Base-by-base conservation (phyloP, 2,113 vertebrate species). In the Oophaga pumilio region DNA sequence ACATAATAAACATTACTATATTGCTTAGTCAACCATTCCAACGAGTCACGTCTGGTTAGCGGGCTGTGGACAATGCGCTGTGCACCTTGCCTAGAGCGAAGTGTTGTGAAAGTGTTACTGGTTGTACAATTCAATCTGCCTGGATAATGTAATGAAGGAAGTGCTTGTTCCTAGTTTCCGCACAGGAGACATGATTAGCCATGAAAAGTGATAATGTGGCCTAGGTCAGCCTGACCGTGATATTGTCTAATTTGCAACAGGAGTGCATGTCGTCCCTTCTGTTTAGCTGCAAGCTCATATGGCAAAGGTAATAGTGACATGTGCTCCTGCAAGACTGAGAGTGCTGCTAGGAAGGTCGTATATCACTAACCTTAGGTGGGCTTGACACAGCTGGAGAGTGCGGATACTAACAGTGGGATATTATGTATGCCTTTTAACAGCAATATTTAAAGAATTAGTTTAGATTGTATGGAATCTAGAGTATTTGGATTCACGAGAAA, bases 141-240 rank as follows among this genome's bases (percentile, higher is more conserved):
- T 66, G 85, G 33, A 24, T 76, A 78, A 33, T 76, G 74, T 86
- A 78, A 86, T 53, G 60, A 77, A 53, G 76, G 62, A 78, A 78
- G 66, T 53, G 24, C 76, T 66, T 53, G 57, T 66, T 53, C 60
- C 85, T 56, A 24, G 60, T 68, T 53, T 33, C 59, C 50, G 50
- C 76, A 28, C 74, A 56, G 43, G 43, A 78, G 59, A 76, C 76
- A 68, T 86, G 57, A 86, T 86, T 77, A 86, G 74, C 59, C 60
- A 52, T 77, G 85, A 86, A 86, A 86, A 86, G 85, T 77, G 85
- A 86, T 78, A 86, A 86, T 78, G 60, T 86, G 85, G 73, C 85
- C 74, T 68, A 77, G 74, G 85, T 66, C 43, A 66, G 60, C 59
- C 74, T 66, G 6, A 62, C 60, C 24, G n/a, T 66, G 53, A 49